Evolutionary conservation across 2,888 invertebrate species (phyloP), one percentile per base, ranked within the genome.

Genomic region (Didymodactylos carnosus): DNA sequence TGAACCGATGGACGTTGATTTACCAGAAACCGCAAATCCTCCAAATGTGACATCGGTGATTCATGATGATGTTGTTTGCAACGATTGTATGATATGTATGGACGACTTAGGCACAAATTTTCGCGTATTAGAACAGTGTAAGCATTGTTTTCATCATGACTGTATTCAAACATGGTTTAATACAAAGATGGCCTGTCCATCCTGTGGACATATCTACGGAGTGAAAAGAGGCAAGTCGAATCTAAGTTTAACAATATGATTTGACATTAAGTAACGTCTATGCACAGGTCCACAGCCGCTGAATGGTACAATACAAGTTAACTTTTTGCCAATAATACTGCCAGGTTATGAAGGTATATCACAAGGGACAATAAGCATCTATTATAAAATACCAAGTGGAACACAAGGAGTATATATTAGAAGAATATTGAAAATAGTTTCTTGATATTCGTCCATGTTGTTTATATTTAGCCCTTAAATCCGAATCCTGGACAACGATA

Each of bases 401-500:
- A 78, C 75, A 69, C 80, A 80, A 76, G 75, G 72, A 70, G n/a
- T n/a, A n/a, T 79, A 80, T 72, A 75, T 76, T 76, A 43, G 19
- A 23, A 11, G n/a, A 23, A 43, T 40, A 53, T 76, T 53, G 19
- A 69, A 77, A 77, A 73, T 70, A n/a, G 23, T 25, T 40, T 23
- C 70, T 75, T 27, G 43, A 19, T 11, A 14, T 39, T 11, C 43
- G n/a, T 19, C 2, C 29, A 72, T 14, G n/a, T 71, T 14, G 10
- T 71, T 39, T 29, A 72, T 79, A 78, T n/a, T n/a, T n/a, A n/a
- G n/a, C 71, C 75, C 13, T 72, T 78, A 5, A 80, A 81, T 73
- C 80, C 80, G 6, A 76, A 79, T 29, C 80, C 81, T 25, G 80
- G 80, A 7, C 27, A 43, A n/a, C 41, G 39, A 2, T 81, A 79